Conservation (phyloP, 1,140 invertebrate species). For the Dermatophagoides farinae region DNA sequence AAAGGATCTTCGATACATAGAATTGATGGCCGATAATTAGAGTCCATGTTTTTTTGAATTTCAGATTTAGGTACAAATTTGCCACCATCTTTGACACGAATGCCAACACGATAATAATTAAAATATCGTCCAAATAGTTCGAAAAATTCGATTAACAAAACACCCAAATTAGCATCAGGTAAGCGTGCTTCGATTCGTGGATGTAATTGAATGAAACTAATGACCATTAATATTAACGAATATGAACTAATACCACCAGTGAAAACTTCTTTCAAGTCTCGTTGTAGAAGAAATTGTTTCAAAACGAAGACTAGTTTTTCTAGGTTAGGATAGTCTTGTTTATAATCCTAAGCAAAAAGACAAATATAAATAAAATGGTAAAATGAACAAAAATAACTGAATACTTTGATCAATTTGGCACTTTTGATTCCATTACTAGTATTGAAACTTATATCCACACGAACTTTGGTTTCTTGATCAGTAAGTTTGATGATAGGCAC, state of each 20-base stretch:
- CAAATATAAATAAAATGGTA: conserved; percentile 1
- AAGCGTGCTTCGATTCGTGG: conserved; percentile 38
- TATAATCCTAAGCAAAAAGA: conserved; percentile 25
- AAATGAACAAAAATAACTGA: conserved; percentile 1
- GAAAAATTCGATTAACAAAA: conserved; percentile 89
- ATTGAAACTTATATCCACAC: conserved; percentile 90
- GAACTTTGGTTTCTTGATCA: conserved; percentile 77
- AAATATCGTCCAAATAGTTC: conserved; percentile 90
- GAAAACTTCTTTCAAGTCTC: conserved; percentile 96
- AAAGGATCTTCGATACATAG: conserved; percentile 96
- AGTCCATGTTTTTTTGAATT: conserved; percentile 69
- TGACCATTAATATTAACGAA: conserved; percentile 90
- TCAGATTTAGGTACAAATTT: conserved; percentile 86
- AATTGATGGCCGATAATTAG: conserved; percentile 65
- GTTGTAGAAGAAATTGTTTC: conserved; percentile 88
- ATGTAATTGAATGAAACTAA: conserved; percentile 78
- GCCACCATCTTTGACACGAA: conserved; percentile 79
- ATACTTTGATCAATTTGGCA: conserved; percentile 69
- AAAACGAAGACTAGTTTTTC: conserved; percentile 84
- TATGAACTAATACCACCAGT: conserved; percentile 97
- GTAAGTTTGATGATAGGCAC: conserved; percentile 91
- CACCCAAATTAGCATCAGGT: conserved; percentile 56
- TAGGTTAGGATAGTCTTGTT: conserved; percentile 50
- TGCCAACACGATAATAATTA: conserved; percentile 85
- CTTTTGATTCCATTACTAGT: conserved; percentile 88